These are phyloP conservation scores for Okapia johnstoni DNA, from an alignment of 2,113 vertebrate species.

Conservation along the genomic window DNA sequence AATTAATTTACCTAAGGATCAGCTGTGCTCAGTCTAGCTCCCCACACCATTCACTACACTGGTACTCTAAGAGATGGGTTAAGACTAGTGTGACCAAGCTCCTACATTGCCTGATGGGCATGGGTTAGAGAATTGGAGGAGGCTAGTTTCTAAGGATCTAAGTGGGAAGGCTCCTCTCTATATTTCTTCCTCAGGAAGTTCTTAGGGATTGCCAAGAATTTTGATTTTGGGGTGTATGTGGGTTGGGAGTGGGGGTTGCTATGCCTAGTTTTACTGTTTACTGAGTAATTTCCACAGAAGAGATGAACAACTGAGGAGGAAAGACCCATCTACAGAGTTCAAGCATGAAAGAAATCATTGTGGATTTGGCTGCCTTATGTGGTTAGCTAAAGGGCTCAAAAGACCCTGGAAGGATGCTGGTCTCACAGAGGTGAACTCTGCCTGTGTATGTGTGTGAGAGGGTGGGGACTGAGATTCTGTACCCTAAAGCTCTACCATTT, in stretches of 20 bases:
- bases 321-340: neutral
- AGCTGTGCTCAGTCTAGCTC: neutral
- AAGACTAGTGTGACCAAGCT: neutral
- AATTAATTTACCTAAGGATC: neutral
- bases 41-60: neutral
- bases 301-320: neutral
- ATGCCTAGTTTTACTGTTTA: neutral
- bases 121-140: neutral
- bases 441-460: neutral
- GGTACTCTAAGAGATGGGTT: neutral
- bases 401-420: neutral
- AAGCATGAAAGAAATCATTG: constrained; percentile 37
- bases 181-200: neutral
- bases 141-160: neutral
- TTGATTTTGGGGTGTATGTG: neutral
- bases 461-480: neutral
- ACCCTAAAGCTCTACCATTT: neutral
- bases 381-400: neutral
- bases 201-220: neutral
- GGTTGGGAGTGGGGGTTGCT: neutral
- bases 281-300: constrained; percentile 1
- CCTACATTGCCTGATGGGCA: too few species aligned
- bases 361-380: neutral
- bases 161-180: neutral
- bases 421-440: neutral